These are phyloP conservation scores for Mythimna ferrago DNA, from an alignment of 2,888 invertebrate species.

Conservation along the genomic window DNA sequence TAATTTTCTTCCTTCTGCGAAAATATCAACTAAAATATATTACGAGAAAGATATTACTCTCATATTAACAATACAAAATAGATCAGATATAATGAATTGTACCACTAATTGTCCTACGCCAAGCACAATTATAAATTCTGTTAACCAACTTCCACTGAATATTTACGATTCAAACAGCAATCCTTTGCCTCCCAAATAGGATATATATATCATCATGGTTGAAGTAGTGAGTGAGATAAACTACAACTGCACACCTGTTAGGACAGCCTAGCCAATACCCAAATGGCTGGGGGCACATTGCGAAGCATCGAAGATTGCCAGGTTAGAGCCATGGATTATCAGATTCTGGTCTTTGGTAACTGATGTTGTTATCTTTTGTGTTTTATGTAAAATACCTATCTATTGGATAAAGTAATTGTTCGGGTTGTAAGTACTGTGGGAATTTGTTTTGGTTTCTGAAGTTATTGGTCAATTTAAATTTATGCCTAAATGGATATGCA, in stretches of 20 bases:
- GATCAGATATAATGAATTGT: constrained; percentile 23
- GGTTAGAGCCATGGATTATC: constrained; percentile 45
- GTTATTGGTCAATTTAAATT: neutral
- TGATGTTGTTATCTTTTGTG: constrained; percentile 49
- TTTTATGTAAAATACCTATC: constrained; percentile 23
- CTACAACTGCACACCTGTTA: constrained; percentile 57
- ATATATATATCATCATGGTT: constrained; percentile 55
- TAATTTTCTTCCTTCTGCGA: neutral
- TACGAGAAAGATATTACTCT: neutral
- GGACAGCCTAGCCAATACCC: constrained; percentile 23
- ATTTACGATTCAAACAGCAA: constrained; percentile 56
- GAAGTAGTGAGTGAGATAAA: constrained; percentile 52
- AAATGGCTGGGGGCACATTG: constrained; percentile 56
- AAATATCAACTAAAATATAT: neutral
- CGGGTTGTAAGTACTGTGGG: constrained; percentile 28
- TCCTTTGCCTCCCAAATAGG: constrained; percentile 42
- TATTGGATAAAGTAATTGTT: constrained; percentile 24
- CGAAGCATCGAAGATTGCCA: constrained; percentile 54
- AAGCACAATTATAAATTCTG: constrained; percentile 42
- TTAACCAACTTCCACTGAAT: constrained; percentile 49
- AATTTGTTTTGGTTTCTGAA: constrained; percentile 17
- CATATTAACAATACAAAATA: constrained; percentile 12
- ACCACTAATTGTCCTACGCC: constrained; percentile 38
- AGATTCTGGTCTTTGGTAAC: constrained; percentile 51
- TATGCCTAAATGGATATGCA: neutral